A percentile compares a stretch with the other conserved stretches of the same genome.
These are phyloP conservation scores for Eonycteris spelaea DNA, from an alignment of 2,113 vertebrate genomes.

Conservation along the genomic window DNA sequence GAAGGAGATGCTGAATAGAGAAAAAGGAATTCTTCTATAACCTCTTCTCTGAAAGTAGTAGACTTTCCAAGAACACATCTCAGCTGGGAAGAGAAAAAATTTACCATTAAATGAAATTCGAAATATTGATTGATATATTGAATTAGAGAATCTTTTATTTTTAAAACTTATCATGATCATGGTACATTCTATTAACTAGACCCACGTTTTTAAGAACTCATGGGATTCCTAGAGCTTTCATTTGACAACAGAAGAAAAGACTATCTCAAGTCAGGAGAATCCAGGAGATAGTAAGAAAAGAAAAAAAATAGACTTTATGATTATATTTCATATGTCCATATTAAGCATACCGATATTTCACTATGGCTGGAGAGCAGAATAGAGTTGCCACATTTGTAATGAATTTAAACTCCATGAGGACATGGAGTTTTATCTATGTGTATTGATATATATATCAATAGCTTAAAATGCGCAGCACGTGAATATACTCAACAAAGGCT, in stretches of 20 bases:
- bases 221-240: not conserved
- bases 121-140: not conserved
- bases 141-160: not conserved
- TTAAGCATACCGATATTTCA: not conserved
- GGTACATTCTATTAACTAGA: not conserved
- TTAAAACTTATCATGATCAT: not conserved
- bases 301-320: not conserved
- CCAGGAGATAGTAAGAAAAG: not conserved
- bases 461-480: not conserved
- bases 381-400: not conserved
- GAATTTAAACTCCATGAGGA: not conserved
- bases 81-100: not conserved
- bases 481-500: not conserved
- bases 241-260: not conserved
- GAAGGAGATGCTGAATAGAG: not conserved
- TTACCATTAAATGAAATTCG: not conserved
- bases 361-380: not conserved
- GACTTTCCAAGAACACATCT: too few relatives aligned
- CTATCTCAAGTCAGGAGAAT: not conserved
- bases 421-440: not conserved
- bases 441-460: too few relatives aligned
- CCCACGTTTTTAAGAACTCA: not conserved
- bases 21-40: not conserved
- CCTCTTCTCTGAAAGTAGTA: not conserved
- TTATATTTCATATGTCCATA: not conserved